Percentiles rank a stretch among this genome's conserved stretches.
Evolutionary conservation across 1,140 invertebrate genomes (phyloP).

Genomic region (Heliconius congener): DNA sequence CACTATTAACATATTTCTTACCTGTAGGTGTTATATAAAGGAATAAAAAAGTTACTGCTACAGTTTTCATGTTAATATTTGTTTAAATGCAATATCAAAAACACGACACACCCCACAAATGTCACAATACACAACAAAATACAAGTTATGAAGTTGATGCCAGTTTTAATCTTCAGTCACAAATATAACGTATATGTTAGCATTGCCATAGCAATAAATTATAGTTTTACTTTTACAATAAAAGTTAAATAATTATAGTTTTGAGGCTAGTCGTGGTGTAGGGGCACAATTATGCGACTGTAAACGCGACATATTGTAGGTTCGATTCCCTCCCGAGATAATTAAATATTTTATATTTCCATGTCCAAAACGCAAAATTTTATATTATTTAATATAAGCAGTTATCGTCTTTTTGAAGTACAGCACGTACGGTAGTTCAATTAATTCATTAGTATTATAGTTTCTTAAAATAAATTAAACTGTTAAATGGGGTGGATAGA

Average conservation of each 20-base stretch:
- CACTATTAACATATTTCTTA: slow-evolving; percentile 1
- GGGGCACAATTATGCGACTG: too few relatives aligned
- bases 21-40: not conserved
- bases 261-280: not conserved
- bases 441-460: too few relatives aligned
- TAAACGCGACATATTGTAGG: too few relatives aligned
- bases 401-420: too few relatives aligned
- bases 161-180: not conserved
- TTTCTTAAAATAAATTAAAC: too few relatives aligned
- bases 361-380: too few relatives aligned
- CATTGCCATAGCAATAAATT: not conserved
- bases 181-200: not conserved
- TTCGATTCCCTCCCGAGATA: too few relatives aligned
- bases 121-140: not conserved
- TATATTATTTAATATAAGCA: too few relatives aligned
- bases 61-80: not conserved
- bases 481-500: too few relatives aligned
- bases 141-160: not conserved
- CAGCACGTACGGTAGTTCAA: too few relatives aligned
- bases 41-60: not conserved
- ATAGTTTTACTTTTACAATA: not conserved
- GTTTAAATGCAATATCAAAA: not conserved
- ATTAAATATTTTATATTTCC: too few relatives aligned
- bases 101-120: slow-evolving; percentile 9
- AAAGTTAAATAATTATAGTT: not conserved